phyloP scores from a whole-genome alignment of 2,113 vertebrate genomes.

The Dendropsophus ebraccatus region DNA sequence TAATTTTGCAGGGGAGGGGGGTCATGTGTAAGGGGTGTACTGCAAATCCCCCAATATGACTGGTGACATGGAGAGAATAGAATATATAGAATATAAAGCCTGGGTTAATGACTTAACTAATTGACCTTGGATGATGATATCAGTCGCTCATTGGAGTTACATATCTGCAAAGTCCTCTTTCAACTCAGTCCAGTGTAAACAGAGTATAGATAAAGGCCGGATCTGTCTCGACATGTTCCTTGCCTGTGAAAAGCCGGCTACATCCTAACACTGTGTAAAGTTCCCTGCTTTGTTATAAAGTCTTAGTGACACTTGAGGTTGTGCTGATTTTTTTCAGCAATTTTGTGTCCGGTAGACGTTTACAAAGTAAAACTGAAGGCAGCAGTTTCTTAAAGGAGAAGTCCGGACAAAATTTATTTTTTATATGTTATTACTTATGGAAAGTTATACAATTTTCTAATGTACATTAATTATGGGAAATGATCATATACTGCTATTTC shows the following conservation, averaged over 20 bases:
- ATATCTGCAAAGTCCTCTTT: neutral
- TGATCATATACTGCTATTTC: too few relatives aligned
- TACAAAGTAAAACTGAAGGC: neutral
- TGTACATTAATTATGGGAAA: too few relatives aligned
- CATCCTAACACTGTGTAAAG: neutral
- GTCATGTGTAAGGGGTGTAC: too few relatives aligned
- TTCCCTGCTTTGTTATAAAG: neutral
- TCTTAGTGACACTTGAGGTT: neutral
- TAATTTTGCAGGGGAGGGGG: too few relatives aligned
- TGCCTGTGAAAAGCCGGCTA: neutral
- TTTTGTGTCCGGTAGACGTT: neutral
- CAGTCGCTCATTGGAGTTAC: neutral
- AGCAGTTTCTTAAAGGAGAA: too few relatives aligned
- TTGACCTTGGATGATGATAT: slow-evolving; percentile 35
- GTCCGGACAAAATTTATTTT: too few relatives aligned
- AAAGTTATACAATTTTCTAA: too few relatives aligned
- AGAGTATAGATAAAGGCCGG: slow-evolving; percentile 1
- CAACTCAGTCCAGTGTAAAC: slow-evolving; percentile 29
- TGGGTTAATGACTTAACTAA: neutral
- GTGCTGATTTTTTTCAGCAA: neutral
- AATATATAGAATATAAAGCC: neutral
- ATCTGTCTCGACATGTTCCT: slow-evolving; percentile 44
- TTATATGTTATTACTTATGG: too few relatives aligned
- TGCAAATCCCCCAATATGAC: too few relatives aligned
- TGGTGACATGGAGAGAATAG: too few relatives aligned